Conservation (phyloP, 2,888 invertebrate genomes). For the Brenthis daphne region DNA sequence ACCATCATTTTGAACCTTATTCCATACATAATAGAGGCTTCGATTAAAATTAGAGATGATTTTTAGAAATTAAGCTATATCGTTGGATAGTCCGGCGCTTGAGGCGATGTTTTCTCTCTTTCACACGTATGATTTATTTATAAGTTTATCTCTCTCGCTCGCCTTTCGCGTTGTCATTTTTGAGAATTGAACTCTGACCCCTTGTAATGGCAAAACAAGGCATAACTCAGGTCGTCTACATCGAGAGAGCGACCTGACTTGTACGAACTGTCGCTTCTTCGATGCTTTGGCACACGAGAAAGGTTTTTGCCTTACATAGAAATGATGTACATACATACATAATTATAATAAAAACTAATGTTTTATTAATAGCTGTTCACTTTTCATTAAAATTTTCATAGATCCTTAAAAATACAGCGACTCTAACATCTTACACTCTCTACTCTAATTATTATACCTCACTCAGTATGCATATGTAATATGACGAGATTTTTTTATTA, state of each 20-base stretch:
- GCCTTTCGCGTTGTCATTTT: constrained; percentile 73
- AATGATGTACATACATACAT: no score
- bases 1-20: constrained; percentile 45
- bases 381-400: no score
- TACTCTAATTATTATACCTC: no score
- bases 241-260: constrained; percentile 43
- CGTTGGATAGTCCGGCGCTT: constrained; percentile 64
- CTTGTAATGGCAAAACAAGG: constrained; percentile 59
- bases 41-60: constrained; percentile 44
- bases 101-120: constrained; percentile 52
- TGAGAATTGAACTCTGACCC: constrained; percentile 72
- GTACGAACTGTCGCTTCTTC: constrained; percentile 9
- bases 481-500: no score
- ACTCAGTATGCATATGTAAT: no score
- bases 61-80: constrained; percentile 53
- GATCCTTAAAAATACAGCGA: no score
- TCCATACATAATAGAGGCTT: constrained; percentile 45
- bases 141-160: constrained; percentile 36
- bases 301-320: not conserved
- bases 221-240: constrained; percentile 51
- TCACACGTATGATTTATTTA: constrained; percentile 43
- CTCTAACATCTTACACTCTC: no score
- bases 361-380: no score
- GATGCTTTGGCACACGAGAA: not conserved
- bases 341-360: no score